Evolutionary conservation across 1,140 invertebrate genomes (phyloP).

Genomic region (Cyclina sinensis): DNA sequence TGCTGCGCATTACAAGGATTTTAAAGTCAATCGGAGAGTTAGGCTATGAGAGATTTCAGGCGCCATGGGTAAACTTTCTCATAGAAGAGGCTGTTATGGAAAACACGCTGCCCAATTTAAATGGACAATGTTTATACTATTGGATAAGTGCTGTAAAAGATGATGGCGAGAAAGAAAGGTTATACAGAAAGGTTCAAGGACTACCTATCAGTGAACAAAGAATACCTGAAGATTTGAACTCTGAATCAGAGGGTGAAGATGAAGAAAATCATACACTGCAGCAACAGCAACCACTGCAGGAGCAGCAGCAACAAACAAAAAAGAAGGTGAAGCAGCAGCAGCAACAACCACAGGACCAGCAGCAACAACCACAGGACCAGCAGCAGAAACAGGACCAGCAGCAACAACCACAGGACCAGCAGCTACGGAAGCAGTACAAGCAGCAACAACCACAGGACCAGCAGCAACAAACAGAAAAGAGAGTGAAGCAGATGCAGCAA

Average conservation of each 20-base stretch:
- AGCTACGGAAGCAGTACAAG: too few relatives aligned
- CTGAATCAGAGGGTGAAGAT: neutral
- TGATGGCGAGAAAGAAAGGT: neutral
- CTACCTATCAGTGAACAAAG: neutral
- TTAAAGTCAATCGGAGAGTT: constrained; percentile 39
- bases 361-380: too few relatives aligned
- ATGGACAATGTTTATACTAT: neutral
- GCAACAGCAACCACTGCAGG: neutral
- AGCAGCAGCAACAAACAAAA: neutral
- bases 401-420: too few relatives aligned
- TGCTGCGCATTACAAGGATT: constrained; percentile 33
- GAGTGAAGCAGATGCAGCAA: too few relatives aligned
- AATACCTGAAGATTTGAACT: neutral
- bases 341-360: too few relatives aligned
- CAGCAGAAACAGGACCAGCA: too few relatives aligned
- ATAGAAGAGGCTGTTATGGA: neutral
- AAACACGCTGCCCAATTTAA: neutral
- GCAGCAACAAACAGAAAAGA: too few relatives aligned
- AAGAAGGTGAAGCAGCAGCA: too few relatives aligned
- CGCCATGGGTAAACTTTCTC: constrained; percentile 22
- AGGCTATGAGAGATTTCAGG: constrained; percentile 7
- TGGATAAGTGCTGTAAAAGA: constrained; percentile 28
- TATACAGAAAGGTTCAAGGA: neutral
- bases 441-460: too few relatives aligned
- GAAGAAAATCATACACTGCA: neutral